Evolutionary conservation across 2,888 invertebrate species (phyloP).

Genomic region (Pyrgus malvae): DNA sequence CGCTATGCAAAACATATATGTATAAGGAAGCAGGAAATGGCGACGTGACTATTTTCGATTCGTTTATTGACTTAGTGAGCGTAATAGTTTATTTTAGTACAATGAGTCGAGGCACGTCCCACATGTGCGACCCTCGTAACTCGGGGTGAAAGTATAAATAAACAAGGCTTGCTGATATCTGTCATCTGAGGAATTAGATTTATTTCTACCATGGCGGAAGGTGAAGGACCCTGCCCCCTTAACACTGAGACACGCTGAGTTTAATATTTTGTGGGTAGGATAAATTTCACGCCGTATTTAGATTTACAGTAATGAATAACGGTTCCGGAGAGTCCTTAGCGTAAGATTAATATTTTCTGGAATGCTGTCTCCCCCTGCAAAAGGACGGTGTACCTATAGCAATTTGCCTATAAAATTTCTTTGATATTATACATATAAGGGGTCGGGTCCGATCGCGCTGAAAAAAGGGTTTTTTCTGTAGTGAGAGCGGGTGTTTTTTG

Average conservation of each 20-base stretch:
- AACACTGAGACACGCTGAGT: slow-evolving; percentile 44
- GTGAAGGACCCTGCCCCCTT: slow-evolving; percentile 70
- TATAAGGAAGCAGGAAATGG: slow-evolving; percentile 20
- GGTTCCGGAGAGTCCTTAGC: neutral
- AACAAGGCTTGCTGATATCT: slow-evolving; percentile 80
- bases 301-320: slow-evolving; percentile 8
- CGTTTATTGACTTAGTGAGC: slow-evolving; percentile 62
- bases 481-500: slow-evolving; percentile 63
- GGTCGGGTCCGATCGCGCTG: slow-evolving; percentile 56
- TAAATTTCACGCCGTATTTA: slow-evolving; percentile 28
- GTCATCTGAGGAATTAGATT: slow-evolving; percentile 79
- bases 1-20: slow-evolving; percentile 22
- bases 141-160: slow-evolving; percentile 77
- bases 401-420: slow-evolving; percentile 42
- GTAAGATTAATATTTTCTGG: slow-evolving; percentile 4
- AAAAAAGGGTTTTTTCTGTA: slow-evolving; percentile 60
- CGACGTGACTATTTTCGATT: slow-evolving; percentile 27
- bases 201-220: slow-evolving; percentile 75
- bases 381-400: slow-evolving; percentile 12
- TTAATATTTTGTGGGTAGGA: slow-evolving; percentile 51
- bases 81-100: slow-evolving; percentile 73
- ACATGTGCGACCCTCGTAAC: slow-evolving; percentile 67
- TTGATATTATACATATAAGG: slow-evolving; percentile 62
- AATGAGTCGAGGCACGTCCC: slow-evolving; percentile 58
- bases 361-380: neutral